Evolutionary conservation across 1,140 invertebrate species (phyloP).

Genomic region (Magallana gigas): DNA sequence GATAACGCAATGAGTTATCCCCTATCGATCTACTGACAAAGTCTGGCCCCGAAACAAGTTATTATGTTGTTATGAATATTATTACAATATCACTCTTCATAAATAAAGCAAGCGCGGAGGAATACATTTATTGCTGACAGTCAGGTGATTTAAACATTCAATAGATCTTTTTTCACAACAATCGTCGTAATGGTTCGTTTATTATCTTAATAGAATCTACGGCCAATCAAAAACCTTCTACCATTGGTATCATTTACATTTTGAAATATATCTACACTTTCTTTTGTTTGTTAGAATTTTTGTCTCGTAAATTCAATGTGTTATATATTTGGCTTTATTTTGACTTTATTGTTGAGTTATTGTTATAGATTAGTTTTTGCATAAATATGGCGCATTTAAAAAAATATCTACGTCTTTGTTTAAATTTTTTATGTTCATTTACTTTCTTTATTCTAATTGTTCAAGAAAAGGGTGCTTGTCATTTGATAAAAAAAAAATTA

Average conservation of each 20-base stretch:
- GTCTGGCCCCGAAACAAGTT: slow-evolving; percentile 2
- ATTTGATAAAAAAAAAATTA: no score
- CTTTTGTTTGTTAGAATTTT: neutral
- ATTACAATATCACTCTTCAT: slow-evolving; percentile 32
- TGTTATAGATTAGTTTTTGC: no score
- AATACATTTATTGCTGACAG: slow-evolving; percentile 26
- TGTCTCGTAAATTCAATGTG: neutral
- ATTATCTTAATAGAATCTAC: slow-evolving; percentile 30
- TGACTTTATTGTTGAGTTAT: no score
- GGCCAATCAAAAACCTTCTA: slow-evolving; percentile 4
- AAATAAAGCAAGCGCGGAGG: slow-evolving; percentile 16
- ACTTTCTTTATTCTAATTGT: no score
- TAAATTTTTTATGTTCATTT: no score
- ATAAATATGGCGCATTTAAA: no score
- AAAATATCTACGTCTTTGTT: no score
- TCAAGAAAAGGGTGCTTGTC: no score
- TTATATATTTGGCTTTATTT: no score
- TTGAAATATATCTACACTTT: neutral
- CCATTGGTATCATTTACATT: slow-evolving; percentile 19
- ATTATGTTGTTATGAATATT: slow-evolving; percentile 28
- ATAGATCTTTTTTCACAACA: slow-evolving; percentile 38
- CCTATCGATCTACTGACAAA: neutral
- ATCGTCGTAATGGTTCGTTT: slow-evolving; percentile 19
- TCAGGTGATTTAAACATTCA: slow-evolving; percentile 23
- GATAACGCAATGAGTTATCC: slow-evolving; percentile 25